Base-by-base conservation (phyloP, 2,888 invertebrate species). In the Pseudococcus longispinus region DNA sequence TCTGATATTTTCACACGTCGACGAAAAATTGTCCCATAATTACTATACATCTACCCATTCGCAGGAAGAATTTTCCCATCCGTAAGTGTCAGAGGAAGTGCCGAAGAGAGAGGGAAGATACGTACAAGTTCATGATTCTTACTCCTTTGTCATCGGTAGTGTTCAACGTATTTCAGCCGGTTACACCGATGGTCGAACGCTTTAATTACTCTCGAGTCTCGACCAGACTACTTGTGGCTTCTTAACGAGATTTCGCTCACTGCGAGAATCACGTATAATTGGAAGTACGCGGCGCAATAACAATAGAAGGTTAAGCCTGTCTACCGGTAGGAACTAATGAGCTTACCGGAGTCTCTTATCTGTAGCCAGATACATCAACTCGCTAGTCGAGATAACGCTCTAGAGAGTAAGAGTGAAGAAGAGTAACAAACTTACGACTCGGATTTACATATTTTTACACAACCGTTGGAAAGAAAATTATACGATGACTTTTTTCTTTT, bases 181-280 rank as follows among this genome's bases (percentile, higher is more conserved):
- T 70, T 70, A 70, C 26, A 70, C 29, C 11, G 70, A 70, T 29
- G 18, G 29, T 70, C 70, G 70, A 70, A 29, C 29, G 70, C 29
- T 70, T 70, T 70, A 70, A 70, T 70, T 70, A 70, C 70, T 70
- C 70, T 70, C 70, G 26, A 23, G 60, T 60, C 60, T 60, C 60
- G 23, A 60, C 60, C 60, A 20, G 20, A 60, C 60, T 60, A 70
- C 70, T 70, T 32, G 70, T 70, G 32, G 70, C 70, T 70, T 70
- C 70, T 70, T 70, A 70, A 70, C 70, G 70, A 70, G 70, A 70
- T 70, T 70, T 70, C 70, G 70, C 70, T 70, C 70, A 70, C 70
- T 70, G 29, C 29, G 29, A 70, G 70, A 70, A 70, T 70, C 70
- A 70, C 70, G 70, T 70, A 70, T 70, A 70, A 70, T 70, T 70